Conservation (phyloP, 2,113 vertebrate species). For the Chlamydotis undulata region DNA sequence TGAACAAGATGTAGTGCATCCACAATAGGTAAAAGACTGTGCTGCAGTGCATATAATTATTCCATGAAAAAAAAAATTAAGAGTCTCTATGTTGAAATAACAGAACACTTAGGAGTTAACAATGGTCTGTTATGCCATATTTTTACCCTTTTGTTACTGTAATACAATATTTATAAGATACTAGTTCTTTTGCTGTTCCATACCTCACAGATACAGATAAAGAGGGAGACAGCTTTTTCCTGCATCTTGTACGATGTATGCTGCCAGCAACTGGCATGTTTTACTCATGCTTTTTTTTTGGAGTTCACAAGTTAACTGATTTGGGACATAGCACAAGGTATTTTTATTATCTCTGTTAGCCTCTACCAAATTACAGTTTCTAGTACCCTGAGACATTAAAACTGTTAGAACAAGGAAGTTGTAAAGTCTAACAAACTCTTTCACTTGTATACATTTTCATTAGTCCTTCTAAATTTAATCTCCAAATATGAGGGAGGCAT, state of each 20-base stretch:
- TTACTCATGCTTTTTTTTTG: not conserved
- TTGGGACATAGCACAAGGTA: not conserved
- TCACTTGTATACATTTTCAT: not conserved
- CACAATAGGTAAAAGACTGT: not conserved
- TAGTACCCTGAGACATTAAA: not conserved
- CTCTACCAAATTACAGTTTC: not conserved
- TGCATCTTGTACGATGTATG: not conserved
- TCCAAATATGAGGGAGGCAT: not conserved
- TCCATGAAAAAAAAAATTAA: not conserved
- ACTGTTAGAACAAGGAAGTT: not conserved
- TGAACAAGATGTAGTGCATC: not conserved
- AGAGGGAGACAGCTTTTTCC: not conserved
- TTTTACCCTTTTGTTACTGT: not conserved
- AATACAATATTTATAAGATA: not conserved
- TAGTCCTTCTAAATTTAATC: not conserved
- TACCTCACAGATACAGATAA: not conserved
- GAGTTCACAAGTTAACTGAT: not conserved
- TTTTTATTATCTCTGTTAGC: not conserved
- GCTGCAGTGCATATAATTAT: not conserved
- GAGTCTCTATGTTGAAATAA: not conserved
- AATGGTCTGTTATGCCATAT: not conserved
- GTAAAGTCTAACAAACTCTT: not conserved
- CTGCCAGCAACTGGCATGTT: not conserved
- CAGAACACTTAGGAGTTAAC: not conserved
- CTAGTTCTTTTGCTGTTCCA: not conserved